Evolutionary conservation across 2,797 vertebrate species (phyloP).

Genomic region (Halcyon badia): DNA sequence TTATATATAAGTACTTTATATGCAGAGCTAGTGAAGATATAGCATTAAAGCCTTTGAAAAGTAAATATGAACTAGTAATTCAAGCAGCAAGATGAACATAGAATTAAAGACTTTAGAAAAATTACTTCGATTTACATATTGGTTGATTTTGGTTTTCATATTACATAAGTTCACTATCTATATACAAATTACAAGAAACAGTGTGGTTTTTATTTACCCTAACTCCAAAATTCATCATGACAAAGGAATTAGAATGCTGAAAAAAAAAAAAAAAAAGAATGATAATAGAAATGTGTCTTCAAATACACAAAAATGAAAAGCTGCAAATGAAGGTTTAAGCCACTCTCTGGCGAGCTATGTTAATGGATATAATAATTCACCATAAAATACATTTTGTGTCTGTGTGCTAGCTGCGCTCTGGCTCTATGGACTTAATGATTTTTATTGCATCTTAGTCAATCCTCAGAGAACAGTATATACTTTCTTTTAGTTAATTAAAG

Average conservation of each 20-base stretch:
- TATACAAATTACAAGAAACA: neutral
- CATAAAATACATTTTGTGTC: neutral
- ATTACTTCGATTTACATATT: neutral
- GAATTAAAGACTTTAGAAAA: neutral
- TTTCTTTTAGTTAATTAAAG: conserved; percentile 16
- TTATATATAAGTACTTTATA: neutral
- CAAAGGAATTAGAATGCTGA: neutral
- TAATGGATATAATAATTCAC: neutral
- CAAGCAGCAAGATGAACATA: neutral
- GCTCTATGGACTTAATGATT: neutral
- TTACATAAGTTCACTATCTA: neutral
- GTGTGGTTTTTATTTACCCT: neutral
- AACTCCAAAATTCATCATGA: neutral
- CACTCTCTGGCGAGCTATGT: neutral
- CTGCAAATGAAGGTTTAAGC: neutral
- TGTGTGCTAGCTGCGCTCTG: neutral
- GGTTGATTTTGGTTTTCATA: neutral
- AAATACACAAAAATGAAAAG: neutral
- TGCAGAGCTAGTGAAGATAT: neutral
- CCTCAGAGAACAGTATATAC: neutral
- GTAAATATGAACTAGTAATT: neutral
- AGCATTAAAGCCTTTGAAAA: neutral
- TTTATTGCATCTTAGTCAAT: neutral
- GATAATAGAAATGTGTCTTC: neutral
- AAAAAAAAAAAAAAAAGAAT: neutral